These are phyloP conservation scores for Bombus sylvicola DNA, from an alignment of 1,140 invertebrate species.

Conservation along the genomic window DNA sequence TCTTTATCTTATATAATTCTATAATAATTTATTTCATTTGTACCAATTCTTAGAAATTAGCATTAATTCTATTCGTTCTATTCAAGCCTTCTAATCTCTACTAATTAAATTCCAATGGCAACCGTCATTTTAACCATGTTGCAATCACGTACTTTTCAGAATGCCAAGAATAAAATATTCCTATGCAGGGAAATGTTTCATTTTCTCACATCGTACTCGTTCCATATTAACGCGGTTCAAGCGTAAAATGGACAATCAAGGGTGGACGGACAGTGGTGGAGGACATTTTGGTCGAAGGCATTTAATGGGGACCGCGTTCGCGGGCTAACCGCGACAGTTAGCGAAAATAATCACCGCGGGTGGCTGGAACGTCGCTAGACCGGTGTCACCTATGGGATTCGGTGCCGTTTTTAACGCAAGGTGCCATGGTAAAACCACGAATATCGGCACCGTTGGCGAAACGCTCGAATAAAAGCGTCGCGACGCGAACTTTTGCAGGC, in stretches of 20 bases:
- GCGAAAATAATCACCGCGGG: conserved; percentile 28
- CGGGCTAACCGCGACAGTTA: conserved; percentile 26
- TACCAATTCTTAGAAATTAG: background rate
- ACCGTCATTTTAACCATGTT: background rate
- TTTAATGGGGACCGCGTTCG: conserved; percentile 21
- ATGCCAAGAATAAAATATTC: background rate
- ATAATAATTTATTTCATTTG: background rate
- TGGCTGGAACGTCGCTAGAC: background rate
- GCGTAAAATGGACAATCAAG: background rate
- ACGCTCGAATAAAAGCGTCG: background rate
- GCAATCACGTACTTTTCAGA: background rate
- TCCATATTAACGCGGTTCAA: background rate
- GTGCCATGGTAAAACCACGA: background rate
- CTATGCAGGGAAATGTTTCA: background rate
- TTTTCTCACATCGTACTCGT: background rate
- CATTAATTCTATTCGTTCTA: background rate
- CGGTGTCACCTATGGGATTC: conserved; percentile 18
- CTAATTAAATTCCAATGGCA: background rate
- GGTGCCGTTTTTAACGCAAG: conserved; percentile 24
- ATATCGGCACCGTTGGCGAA: background rate
- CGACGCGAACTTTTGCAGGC: background rate
- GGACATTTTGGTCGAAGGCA: conserved; percentile 2
- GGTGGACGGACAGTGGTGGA: background rate
- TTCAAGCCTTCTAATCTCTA: too few species aligned
- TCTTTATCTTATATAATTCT: accelerated